These are phyloP conservation scores for Schrankia costaestrigalis DNA, from an alignment of 2,888 invertebrate species.

Conservation along the genomic window DNA sequence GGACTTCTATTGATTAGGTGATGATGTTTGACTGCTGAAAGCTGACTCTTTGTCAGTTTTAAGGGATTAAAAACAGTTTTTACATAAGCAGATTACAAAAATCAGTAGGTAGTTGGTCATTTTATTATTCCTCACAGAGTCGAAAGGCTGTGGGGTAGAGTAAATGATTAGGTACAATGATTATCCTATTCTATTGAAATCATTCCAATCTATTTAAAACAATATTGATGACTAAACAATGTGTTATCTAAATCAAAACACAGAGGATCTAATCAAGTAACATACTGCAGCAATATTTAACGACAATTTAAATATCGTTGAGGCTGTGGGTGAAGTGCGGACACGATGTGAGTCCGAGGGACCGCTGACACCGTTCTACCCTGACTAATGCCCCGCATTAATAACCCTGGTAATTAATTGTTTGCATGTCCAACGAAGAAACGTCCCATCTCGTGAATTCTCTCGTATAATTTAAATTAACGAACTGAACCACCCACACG, in stretches of 20 bases:
- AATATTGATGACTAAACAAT: not conserved
- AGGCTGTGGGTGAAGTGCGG: constrained; percentile 34
- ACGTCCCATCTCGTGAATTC: constrained; percentile 64
- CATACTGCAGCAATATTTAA: constrained; percentile 33
- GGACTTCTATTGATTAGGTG: no score
- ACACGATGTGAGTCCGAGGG: constrained; percentile 44
- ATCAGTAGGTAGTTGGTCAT: no score
- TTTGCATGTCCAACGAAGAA: constrained; percentile 75
- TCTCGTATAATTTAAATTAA: constrained; percentile 66
- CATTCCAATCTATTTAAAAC: no score
- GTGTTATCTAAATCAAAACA: constrained; percentile 2
- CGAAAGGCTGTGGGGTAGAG: no score
- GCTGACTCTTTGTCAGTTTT: no score
- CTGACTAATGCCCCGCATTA: constrained; percentile 78
- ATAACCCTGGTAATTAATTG: constrained; percentile 79
- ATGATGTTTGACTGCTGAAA: no score
- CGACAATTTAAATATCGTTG: constrained; percentile 32
- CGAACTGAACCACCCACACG: constrained; percentile 37
- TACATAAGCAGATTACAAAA: no score
- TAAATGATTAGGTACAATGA: no score
- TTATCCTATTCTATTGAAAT: no score
- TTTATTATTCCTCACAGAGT: no score
- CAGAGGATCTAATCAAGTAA: constrained; percentile 25
- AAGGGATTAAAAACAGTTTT: no score
- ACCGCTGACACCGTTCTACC: constrained; percentile 64